Evolutionary conservation across 2,797 vertebrate genomes (phyloP).

Genomic region (Pseudocheirus occidentalis): DNA sequence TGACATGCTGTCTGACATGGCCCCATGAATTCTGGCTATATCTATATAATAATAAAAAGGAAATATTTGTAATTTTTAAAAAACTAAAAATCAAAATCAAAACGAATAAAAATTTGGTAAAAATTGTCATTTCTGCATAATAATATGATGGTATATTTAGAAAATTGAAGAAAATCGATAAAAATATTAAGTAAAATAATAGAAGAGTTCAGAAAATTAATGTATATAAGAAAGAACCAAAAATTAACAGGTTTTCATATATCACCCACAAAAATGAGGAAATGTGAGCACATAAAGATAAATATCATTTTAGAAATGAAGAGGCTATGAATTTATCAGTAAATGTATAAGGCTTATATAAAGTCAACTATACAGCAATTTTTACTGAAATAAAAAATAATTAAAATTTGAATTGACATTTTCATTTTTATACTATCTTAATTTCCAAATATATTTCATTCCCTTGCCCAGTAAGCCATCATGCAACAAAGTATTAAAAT

Average conservation of each 20-base stretch:
- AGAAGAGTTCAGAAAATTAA: not conserved
- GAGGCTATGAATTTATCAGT: no score
- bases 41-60: not conserved
- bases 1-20: not conserved
- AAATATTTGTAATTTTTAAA: not conserved
- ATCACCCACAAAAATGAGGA: not conserved
- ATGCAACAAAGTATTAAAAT: no score
- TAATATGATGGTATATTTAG: not conserved
- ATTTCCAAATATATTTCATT: no score
- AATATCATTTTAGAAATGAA: not conserved
- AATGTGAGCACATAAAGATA: not conserved
- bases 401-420: no score
- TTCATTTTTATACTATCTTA: no score
- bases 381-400: no score
- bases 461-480: no score
- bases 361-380: no score
- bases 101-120: not conserved
- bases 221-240: not conserved
- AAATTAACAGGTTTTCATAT: not conserved
- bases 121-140: no score
- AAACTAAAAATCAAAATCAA: not conserved
- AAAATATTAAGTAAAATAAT: not conserved
- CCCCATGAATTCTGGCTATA: not conserved
- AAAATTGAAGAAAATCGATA: not conserved
- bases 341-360: no score